These are phyloP conservation scores for Idaea straminata DNA, from an alignment of 2,888 invertebrate genomes.

Conservation along the genomic window DNA sequence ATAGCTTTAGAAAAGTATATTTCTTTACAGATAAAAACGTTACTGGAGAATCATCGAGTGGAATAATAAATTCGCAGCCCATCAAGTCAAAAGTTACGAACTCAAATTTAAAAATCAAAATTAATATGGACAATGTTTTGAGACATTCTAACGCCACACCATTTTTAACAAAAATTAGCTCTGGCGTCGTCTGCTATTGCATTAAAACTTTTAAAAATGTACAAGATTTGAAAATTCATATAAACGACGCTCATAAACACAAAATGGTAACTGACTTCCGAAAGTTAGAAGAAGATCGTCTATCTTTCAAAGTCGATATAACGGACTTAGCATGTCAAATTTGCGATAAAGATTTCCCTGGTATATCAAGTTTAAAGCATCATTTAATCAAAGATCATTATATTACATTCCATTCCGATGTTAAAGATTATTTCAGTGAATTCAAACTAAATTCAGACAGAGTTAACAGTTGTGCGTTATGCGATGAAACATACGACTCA, in stretches of 20 bases:
- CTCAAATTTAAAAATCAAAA: background rate
- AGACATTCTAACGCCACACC: conserved; percentile 57
- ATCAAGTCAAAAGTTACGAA: background rate
- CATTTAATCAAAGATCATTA: conserved; percentile 54
- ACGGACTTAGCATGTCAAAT: conserved; percentile 53
- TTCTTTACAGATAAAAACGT: background rate
- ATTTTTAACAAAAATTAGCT: conserved; percentile 54
- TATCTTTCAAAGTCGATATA: conserved; percentile 61
- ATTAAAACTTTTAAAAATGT: conserved; percentile 50
- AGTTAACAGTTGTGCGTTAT: background rate
- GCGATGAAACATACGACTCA: background rate
- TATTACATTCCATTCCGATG: conserved; percentile 49
- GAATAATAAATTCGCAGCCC: background rate
- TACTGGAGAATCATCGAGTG: background rate
- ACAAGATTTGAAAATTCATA: conserved; percentile 48
- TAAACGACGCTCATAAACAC: conserved; percentile 37
- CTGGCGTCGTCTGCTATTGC: conserved; percentile 64
- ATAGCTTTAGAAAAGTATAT: background rate
- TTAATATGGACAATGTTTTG: conserved; percentile 49
- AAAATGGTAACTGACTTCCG: conserved; percentile 35
- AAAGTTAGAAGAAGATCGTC: conserved; percentile 51
- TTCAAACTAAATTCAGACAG: background rate
- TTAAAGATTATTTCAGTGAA: conserved; percentile 35
- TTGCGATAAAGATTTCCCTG: conserved; percentile 42
- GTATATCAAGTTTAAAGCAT: conserved; percentile 49